phyloP scores from a whole-genome alignment of 1,140 invertebrate genomes.

The Tetragonula clypearis region DNA sequence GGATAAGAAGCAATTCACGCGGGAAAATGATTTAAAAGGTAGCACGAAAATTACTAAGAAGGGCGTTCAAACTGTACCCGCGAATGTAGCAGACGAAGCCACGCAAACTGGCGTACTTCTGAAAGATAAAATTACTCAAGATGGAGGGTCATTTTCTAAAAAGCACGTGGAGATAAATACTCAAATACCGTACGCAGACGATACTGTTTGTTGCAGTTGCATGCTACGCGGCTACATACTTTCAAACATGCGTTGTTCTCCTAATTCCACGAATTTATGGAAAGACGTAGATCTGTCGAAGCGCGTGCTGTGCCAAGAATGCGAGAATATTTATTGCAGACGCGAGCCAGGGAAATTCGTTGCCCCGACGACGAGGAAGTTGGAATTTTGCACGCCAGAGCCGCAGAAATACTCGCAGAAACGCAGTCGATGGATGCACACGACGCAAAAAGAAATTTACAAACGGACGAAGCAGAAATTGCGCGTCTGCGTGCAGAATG shows the following conservation, averaged over 20 bases:
- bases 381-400: not conserved
- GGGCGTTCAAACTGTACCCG: not conserved
- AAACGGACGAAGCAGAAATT: not conserved
- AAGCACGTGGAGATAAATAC: not conserved
- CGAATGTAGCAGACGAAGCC: not conserved
- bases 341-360: not conserved
- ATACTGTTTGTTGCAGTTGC: not conserved
- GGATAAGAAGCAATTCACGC: not conserved
- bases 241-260: not conserved
- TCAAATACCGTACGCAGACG: not conserved
- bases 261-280: not conserved
- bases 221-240: not conserved
- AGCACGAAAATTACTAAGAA: not conserved
- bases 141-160: not conserved
- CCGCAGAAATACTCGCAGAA: too few relatives aligned
- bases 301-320: constrained; percentile 9
- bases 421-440: too few relatives aligned
- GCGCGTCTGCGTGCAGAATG: not conserved
- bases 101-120: too few relatives aligned
- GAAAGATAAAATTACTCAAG: not conserved
- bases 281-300: not conserved
- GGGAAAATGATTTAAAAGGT: not conserved
- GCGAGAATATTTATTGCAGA: constrained; percentile 11
- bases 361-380: not conserved
- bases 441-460: not conserved